phyloP scores from a whole-genome alignment of 2,888 invertebrate species.

The Drosophila cognata region DNA sequence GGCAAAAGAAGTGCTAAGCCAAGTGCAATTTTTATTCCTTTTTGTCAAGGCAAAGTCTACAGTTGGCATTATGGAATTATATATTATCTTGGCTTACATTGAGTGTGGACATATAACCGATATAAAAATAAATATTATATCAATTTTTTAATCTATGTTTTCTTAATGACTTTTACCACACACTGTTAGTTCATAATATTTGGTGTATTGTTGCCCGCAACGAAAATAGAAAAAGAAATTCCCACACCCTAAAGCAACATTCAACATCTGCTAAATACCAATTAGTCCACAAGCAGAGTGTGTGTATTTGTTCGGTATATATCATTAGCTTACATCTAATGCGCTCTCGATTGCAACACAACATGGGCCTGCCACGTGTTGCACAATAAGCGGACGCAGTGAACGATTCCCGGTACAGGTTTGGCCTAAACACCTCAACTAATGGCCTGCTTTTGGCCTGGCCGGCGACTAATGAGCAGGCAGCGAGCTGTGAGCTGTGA shows the following conservation, averaged over 20 bases:
- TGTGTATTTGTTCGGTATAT: conserved; percentile 46
- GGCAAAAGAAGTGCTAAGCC: neutral
- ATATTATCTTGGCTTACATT: neutral
- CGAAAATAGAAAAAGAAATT: conserved; percentile 10
- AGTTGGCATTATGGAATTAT: neutral
- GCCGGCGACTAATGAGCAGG: conserved; percentile 72
- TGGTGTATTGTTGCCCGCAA: neutral
- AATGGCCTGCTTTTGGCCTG: conserved; percentile 59
- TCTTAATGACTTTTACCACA: neutral
- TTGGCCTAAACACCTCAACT: conserved; percentile 74
- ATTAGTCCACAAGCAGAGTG: conserved; percentile 57
- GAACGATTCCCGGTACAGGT: conserved; percentile 33
- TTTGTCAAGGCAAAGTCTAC: neutral
- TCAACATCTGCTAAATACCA: conserved; percentile 57
- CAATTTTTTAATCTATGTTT: neutral
- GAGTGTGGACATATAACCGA: neutral
- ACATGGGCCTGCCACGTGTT: conserved; percentile 55
- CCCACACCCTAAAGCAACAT: conserved; percentile 45
- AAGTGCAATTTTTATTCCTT: neutral
- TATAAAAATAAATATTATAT: neutral
- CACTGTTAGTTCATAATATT: neutral
- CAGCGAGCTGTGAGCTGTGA: conserved; percentile 40
- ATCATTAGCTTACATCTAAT: conserved; percentile 75
- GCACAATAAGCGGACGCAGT: conserved; percentile 63
- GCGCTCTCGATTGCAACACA: conserved; percentile 71